These are phyloP conservation scores for Aplodontia rufa DNA, from an alignment of 2,113 vertebrate species.

Conservation along the genomic window DNA sequence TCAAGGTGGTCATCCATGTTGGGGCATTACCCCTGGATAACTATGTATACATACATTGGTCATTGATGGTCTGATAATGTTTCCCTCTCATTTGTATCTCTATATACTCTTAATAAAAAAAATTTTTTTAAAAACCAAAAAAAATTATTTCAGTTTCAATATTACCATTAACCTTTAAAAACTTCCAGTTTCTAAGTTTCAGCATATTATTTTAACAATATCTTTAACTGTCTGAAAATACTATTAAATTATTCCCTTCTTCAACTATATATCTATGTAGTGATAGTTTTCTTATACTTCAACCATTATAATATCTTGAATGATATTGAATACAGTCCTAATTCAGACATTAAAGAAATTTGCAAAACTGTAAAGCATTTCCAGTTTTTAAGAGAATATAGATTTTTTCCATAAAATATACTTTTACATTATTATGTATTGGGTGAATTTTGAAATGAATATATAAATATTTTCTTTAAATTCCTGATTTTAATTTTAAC, in stretches of 20 bases:
- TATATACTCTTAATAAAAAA: too few relatives aligned
- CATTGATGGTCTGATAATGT: too few relatives aligned
- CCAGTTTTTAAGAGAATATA: slow-evolving; percentile 6
- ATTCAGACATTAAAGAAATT: too few relatives aligned
- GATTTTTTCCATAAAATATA: neutral
- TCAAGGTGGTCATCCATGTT: too few relatives aligned
- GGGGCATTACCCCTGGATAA: too few relatives aligned
- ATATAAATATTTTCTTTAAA: slow-evolving; percentile 35
- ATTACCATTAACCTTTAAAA: slow-evolving; percentile 1
- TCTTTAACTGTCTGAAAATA: neutral
- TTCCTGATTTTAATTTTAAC: neutral
- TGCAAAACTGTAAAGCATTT: slow-evolving; percentile 6
- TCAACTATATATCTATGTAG: neutral
- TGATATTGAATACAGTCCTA: too few relatives aligned
- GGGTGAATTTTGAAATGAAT: slow-evolving; percentile 23
- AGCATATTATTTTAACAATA: neutral
- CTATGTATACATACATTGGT: too few relatives aligned
- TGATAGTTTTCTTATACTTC: neutral
- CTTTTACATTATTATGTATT: neutral
- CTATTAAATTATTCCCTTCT: neutral
- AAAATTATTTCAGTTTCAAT: neutral
- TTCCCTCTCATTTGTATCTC: too few relatives aligned
- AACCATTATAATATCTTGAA: neutral
- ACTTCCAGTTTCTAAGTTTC: neutral
- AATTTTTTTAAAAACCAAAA: too few relatives aligned